Evolutionary conservation across 2,797 vertebrate genomes (phyloP).

Genomic region (Thripadectes ignobilis): DNA sequence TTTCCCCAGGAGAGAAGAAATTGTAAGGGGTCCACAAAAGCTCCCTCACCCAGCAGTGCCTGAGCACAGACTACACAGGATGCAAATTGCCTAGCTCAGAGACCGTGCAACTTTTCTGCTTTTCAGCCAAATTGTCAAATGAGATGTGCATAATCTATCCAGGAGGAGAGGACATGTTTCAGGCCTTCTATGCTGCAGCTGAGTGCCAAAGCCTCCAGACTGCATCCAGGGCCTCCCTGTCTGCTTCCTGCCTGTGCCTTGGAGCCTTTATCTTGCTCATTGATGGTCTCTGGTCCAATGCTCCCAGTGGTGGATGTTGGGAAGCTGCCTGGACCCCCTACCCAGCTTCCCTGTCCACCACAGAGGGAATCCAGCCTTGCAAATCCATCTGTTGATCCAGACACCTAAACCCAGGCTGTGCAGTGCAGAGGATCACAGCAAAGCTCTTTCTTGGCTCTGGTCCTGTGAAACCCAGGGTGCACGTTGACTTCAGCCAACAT

Average conservation of each 20-base stretch:
- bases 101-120: neutral
- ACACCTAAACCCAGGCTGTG: neutral
- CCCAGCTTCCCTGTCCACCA: neutral
- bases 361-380: neutral
- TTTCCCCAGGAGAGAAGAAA: neutral
- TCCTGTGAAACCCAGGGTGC: neutral
- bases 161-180: neutral
- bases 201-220: neutral
- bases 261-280: neutral
- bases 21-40: neutral
- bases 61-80: neutral
- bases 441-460: neutral
- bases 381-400: neutral
- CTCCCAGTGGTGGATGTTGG: neutral
- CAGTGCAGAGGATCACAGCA: neutral
- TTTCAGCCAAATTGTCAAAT: neutral
- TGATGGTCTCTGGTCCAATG: neutral
- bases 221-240: neutral
- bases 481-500: neutral
- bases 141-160: accelerated
- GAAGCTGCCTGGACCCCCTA: neutral
- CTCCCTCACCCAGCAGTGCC: neutral
- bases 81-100: neutral
- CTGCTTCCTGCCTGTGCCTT: neutral
- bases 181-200: neutral